A percentile compares a stretch with the other conserved stretches of the same genome.
Conservation (phyloP, 2,888 invertebrate genomes). For the Magallana nippona region DNA sequence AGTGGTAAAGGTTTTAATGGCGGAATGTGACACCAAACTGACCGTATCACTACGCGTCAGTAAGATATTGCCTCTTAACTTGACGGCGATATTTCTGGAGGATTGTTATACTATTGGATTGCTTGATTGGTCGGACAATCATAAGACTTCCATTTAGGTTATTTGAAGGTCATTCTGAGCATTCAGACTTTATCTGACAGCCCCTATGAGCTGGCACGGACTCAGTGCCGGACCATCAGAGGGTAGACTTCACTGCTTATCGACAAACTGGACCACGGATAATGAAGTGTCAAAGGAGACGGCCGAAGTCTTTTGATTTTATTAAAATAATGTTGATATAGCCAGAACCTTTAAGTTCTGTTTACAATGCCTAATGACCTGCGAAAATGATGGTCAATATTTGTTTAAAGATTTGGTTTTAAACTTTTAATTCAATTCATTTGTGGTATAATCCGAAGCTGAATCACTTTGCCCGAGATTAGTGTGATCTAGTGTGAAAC, state of each 20-base stretch:
- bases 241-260: not conserved
- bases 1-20: not conserved
- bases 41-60: slow-evolving; percentile 22
- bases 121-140: slow-evolving; percentile 6
- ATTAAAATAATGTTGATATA: slow-evolving; percentile 14
- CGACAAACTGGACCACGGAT: not conserved
- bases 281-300: not conserved
- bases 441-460: not conserved
- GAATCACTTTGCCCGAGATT: not conserved
- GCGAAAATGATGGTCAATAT: slow-evolving; percentile 20
- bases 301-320: slow-evolving; percentile 6
- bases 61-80: not conserved
- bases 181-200: not conserved
- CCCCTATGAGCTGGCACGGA: not conserved
- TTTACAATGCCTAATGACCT: slow-evolving; percentile 18
- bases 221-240: not conserved
- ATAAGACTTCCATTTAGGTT: not conserved
- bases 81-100: slow-evolving; percentile 8
- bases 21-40: not conserved
- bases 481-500: not conserved
- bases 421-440: not conserved
- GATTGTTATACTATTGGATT: slow-evolving; percentile 24
- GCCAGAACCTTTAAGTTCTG: not conserved
- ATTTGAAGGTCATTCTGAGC: slow-evolving; percentile 15
- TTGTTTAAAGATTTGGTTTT: slow-evolving; percentile 25